A percentile compares a stretch with the other conserved stretches of the same genome.
Conservation (phyloP, 2,888 invertebrate genomes). For the Rhorus exstirpatorius region DNA sequence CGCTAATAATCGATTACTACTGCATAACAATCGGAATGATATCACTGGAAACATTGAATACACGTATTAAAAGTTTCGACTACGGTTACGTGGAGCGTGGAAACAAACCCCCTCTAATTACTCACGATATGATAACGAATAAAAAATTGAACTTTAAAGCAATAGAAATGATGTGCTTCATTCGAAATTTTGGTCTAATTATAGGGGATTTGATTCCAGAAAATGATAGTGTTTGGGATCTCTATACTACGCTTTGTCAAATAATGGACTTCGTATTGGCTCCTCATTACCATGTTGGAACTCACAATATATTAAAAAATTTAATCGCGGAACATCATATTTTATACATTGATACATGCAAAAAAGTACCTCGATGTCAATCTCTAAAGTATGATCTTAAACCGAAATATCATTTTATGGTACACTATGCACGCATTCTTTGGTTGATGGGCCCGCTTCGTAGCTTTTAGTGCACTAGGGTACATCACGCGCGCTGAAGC, state of each 20-base stretch:
- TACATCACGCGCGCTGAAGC: too few species aligned
- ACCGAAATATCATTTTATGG: slow-evolving; percentile 56
- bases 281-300: slow-evolving; percentile 38
- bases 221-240: slow-evolving; percentile 53
- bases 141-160: slow-evolving; percentile 64
- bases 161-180: slow-evolving; percentile 64
- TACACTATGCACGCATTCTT: slow-evolving; percentile 43
- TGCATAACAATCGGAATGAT: slow-evolving; percentile 40
- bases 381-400: slow-evolving; percentile 31
- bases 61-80: slow-evolving; percentile 48
- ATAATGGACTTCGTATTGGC: slow-evolving; percentile 56
- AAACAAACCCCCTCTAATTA: slow-evolving; percentile 64
- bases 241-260: slow-evolving; percentile 60
- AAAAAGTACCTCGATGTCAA: slow-evolving; percentile 17
- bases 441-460: slow-evolving; percentile 4
- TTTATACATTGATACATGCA: slow-evolving; percentile 47
- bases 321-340: slow-evolving; percentile 53
- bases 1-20: slow-evolving; percentile 58
- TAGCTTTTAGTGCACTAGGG: slow-evolving; percentile 56
- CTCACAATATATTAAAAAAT: slow-evolving; percentile 41
- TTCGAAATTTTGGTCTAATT: slow-evolving; percentile 53
- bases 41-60: slow-evolving; percentile 49
- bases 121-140: slow-evolving; percentile 48
- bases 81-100: slow-evolving; percentile 54
- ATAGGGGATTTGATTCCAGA: slow-evolving; percentile 55